Percentiles rank a stretch among this genome's conserved stretches.
These are phyloP conservation scores for Theonella swinhoei DNA, from an alignment of 37 sponge, comb jelly and placozoan species.

Conservation along the genomic window DNA sequence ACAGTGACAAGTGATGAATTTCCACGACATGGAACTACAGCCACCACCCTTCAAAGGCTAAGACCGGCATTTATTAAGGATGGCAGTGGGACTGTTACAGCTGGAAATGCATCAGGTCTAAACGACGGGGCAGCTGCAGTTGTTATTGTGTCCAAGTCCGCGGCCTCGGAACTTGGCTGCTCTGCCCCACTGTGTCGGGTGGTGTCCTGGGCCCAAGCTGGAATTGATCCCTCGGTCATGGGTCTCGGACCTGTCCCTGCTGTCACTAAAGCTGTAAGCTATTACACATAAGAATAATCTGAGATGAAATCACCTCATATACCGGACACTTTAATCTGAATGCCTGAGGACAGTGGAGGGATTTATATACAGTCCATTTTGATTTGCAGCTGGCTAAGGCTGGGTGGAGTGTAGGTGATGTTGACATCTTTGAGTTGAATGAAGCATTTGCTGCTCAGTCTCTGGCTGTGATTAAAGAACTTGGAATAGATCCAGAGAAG, in stretches of 20 bases:
- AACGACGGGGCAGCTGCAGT: conserved; percentile 96
- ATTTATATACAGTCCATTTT: too few species aligned
- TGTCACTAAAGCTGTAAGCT: conserved; percentile 75
- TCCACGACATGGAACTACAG: conserved; percentile 81
- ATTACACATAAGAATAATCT: too few species aligned
- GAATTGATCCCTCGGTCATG: conserved; percentile 94
- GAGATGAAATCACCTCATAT: neutral
- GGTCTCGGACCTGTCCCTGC: conserved; percentile 95
- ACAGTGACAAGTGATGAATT: conserved; percentile 75
- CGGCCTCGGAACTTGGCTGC: neutral
- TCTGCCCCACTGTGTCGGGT: conserved; percentile 68
- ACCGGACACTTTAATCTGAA: neutral
- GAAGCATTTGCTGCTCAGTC: conserved; percentile 99
- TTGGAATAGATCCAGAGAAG: conserved; percentile 70
- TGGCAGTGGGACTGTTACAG: conserved; percentile 87
- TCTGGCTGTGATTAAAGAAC: conserved; percentile 82
- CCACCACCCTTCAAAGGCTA: conserved; percentile 63
- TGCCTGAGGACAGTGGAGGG: neutral
- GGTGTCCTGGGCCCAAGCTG: conserved; percentile 86
- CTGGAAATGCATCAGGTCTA: conserved; percentile 94
- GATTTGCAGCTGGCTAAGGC: conserved; percentile 76
- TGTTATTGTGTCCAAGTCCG: conserved; percentile 51
- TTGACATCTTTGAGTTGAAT: conserved; percentile 95
- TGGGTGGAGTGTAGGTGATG: conserved; percentile 82
- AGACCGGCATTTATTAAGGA: conserved; percentile 87